Conservation (phyloP, 1,140 invertebrate genomes). For the Ooceraea biroi region DNA sequence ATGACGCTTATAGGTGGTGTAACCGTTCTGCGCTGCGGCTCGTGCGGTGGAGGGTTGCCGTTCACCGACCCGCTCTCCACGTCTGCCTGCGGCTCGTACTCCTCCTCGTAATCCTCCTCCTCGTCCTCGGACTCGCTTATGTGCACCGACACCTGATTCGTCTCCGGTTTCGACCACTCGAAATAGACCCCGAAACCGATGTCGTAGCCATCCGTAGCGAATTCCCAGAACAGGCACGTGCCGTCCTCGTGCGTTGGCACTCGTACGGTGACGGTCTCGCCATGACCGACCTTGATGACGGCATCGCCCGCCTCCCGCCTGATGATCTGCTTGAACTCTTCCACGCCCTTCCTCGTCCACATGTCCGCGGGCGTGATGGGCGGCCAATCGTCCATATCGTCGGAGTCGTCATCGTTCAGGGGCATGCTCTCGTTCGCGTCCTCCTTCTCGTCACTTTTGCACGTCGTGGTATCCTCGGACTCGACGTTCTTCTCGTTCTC, state of each 20-base stretch:
- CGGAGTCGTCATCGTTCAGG: constrained; percentile 81
- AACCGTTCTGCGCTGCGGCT: constrained; percentile 81
- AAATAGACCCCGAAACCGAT: constrained; percentile 99
- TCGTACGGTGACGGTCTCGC: constrained; percentile 98
- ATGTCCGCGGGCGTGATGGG: constrained; percentile 94
- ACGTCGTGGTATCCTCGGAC: constrained; percentile 47
- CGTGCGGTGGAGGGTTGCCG: constrained; percentile 72
- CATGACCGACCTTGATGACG: constrained; percentile 98
- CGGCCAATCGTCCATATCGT: constrained; percentile 84
- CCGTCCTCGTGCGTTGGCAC: constrained; percentile 99
- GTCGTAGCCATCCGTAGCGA: constrained; percentile 99
- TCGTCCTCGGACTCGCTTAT: constrained; percentile 97
- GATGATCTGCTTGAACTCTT: constrained; percentile 96
- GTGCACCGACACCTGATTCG: constrained; percentile 94
- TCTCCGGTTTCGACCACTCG: constrained; percentile 96
- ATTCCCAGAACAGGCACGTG: constrained; percentile 99
- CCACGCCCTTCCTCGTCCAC: constrained; percentile 97
- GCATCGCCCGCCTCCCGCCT: constrained; percentile 96
- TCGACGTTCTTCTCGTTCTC: constrained; percentile 32
- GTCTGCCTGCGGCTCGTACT: constrained; percentile 90
- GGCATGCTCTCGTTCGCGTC: constrained; percentile 44
- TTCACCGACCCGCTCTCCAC: constrained; percentile 83
- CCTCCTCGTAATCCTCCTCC: constrained; percentile 92
- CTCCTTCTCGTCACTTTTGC: constrained; percentile 64
- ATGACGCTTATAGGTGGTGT: constrained; percentile 83